phyloP scores from a whole-genome alignment of 2,113 vertebrate genomes.

The Spea multiplicata region DNA sequence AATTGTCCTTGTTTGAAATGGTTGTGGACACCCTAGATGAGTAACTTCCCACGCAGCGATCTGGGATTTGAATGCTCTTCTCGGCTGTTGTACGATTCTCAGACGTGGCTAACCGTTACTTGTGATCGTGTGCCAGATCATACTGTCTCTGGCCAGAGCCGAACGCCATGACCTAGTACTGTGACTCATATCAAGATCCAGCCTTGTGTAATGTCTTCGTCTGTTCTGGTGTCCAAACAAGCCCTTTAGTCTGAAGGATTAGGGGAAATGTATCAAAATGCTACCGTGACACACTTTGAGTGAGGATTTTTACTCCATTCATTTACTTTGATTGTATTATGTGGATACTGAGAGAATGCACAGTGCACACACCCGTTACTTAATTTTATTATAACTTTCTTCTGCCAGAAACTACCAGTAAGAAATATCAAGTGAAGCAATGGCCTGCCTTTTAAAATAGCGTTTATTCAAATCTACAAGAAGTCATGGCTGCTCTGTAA shows the following conservation, averaged over 20 bases:
- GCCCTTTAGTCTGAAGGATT: background rate
- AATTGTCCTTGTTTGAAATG: background rate
- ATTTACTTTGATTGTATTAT: no score
- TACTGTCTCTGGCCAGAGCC: background rate
- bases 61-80: background rate
- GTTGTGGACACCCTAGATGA: background rate
- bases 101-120: slow-evolving; percentile 13
- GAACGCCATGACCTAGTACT: slow-evolving; percentile 7
- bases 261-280: no score
- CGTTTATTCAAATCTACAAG: no score
- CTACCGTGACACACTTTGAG: no score
- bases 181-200: slow-evolving; percentile 24
- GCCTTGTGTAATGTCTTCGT: background rate
- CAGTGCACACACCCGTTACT: no score
- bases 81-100: background rate
- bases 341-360: no score
- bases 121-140: background rate
- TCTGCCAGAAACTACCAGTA: no score
- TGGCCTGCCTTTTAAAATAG: no score
- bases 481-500: no score
- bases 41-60: background rate
- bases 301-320: no score
- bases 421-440: no score
- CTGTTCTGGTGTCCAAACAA: background rate
- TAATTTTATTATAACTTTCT: no score